Base-by-base conservation (phyloP, 2,113 vertebrate species). In the Numida meleagris region DNA sequence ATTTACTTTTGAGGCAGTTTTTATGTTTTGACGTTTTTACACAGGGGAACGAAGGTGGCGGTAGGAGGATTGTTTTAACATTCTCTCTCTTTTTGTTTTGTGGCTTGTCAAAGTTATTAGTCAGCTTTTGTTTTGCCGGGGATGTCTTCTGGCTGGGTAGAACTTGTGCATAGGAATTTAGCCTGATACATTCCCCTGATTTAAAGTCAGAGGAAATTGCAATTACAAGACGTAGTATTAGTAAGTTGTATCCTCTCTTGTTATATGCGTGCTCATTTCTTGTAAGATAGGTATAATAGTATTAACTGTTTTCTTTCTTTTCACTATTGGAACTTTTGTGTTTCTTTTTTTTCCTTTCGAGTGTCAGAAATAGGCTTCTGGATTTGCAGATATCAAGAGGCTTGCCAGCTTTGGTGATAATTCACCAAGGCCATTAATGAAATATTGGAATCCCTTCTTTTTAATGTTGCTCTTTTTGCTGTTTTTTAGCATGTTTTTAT, bases 21-120 rank as follows among this genome's bases (percentile, higher is more conserved):
- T 86, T 79, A 62, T 4, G 3, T 91, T 93, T 93, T 95, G 91
- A 92, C 87, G 80, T 90, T 91, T 94, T 91, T 58, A 72, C 83
- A 68, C 66, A 48, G 62, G 83, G 40, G 62, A 92, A 84, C 75
- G 40, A 89, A 92, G 45, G 79, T 63, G 92, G 84, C 75, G 38
- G 42, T 71, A 62, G 91, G 50, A 11, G 19, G 51, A 66, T 46
- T 82, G 43, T 74, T 82, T 89, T 76, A 45, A 84, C 88, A 72
- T 89, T 51, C 62, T 17, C 14, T 84, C 43, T 31, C 43, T 74
- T 13, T 66, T 84, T 92, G 71, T 76, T 91, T 57, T 88, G 29
- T 36, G n/a, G 31, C 50, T 45, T 92, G 62, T 82, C 81, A 93
- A 62, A 92, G 70, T 25, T 82, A 74, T 82, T 90, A 90, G 43